Evolutionary conservation across 2,797 vertebrate species (phyloP), one percentile per base, ranked within the genome.

Genomic region (Bothrops alternatus): DNA sequence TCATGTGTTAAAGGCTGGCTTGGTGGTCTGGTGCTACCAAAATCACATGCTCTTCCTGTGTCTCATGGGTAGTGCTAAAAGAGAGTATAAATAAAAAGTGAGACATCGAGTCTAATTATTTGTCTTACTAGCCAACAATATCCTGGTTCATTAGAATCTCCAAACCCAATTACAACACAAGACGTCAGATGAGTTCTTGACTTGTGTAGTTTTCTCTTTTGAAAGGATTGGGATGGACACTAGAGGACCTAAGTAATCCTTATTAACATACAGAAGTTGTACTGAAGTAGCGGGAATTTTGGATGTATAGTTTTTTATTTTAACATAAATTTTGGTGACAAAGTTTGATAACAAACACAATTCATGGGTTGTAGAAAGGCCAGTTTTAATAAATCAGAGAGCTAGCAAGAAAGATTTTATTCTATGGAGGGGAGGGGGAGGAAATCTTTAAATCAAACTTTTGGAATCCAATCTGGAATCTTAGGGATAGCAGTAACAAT

Each of bases 1-100:
- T 42, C 92, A 47, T 86, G 50, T 0, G 14, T 63, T 13, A 26
- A 82, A 82, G 65, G 82, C 94, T 95, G 95, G 92, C 93, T 95
- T 32, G 95, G 96, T 96, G 96, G 95, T 97, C 96, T 60, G 0
- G 88, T 42, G 69, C 88, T 26, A 85, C 47, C 0, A 1, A 60
- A 86, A 42, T 90, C 78, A 93, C 95, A 95, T 94, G 94, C 42
- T 90, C 85, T 91, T 93, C 92, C 86, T 73, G 93, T 58, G 37
- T 90, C 92, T 94, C 0, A 0, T 53, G 65, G 86, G 73, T 28
- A 26, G 13, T 0, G 0, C 53, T 86, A 88, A 78, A 89, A 95
- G 92, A 78, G 14, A 92, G 55, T 89, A 88, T 55, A 1, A 1
- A 61, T 69, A 91, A 26, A 0, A 4, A 61, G 37, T 57, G 91